Percentiles rank a stretch among this genome's conserved stretches.
Evolutionary conservation across 2,888 invertebrate genomes (phyloP).

Genomic region (Glaucopsyche alexis): DNA sequence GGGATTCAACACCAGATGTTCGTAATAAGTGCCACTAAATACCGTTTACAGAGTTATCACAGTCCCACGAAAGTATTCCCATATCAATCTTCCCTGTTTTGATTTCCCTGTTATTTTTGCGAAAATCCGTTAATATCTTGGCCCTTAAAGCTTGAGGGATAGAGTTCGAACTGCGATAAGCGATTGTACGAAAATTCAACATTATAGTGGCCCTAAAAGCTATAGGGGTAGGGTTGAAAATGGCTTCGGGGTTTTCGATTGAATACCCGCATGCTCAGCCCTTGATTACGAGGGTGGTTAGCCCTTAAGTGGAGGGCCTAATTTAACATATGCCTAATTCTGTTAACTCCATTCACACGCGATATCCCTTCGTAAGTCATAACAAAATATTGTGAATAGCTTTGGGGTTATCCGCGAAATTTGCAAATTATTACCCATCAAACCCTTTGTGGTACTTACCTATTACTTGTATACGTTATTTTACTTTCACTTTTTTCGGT

Average conservation of each 20-base stretch:
- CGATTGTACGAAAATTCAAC: neutral
- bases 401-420: neutral
- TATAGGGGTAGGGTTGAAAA: conserved; percentile 38
- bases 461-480: neutral
- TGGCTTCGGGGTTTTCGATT: conserved; percentile 46
- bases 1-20: conserved; percentile 10
- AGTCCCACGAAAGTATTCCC: conserved; percentile 64
- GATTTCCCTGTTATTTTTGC: conserved; percentile 69
- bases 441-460: conserved; percentile 1
- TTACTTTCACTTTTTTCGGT: neutral
- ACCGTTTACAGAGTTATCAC: conserved; percentile 47
- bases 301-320: conserved; percentile 51
- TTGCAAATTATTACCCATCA: neutral
- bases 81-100: conserved; percentile 71
- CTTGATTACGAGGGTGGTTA: conserved; percentile 58
- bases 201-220: neutral
- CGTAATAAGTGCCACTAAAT: conserved; percentile 31
- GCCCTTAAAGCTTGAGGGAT: conserved; percentile 30
- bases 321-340: conserved; percentile 50
- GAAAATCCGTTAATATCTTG: conserved; percentile 47
- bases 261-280: conserved; percentile 67
- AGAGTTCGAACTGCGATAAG: conserved; percentile 41
- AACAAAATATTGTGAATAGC: conserved; percentile 19
- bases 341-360: conserved; percentile 35
- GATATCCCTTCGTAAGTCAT: conserved; percentile 9